Percentiles rank a stretch among this genome's conserved stretches.
phyloP scores from a whole-genome alignment of 2,888 invertebrate species.

The Cotesia congregata region DNA sequence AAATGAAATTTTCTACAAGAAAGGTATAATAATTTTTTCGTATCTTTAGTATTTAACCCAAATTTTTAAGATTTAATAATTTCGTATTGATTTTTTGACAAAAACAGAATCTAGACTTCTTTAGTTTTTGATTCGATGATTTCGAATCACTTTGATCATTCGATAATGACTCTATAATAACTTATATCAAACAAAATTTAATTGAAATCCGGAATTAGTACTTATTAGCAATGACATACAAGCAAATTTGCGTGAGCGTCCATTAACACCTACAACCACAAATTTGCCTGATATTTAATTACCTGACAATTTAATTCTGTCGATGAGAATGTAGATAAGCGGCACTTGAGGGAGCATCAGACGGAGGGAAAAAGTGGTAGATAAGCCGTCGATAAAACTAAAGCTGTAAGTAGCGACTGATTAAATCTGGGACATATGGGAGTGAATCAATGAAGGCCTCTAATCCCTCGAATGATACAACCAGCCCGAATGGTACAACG shows the following conservation, averaged over 20 bases:
- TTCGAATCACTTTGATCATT: no score
- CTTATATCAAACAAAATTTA: no score
- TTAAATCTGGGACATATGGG: conserved; percentile 70
- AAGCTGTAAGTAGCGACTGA: conserved; percentile 66
- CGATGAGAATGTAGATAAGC: conserved; percentile 16
- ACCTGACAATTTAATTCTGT: conserved; percentile 61
- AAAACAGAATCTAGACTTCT: no score
- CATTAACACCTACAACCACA: conserved; percentile 54
- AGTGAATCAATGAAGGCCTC: conserved; percentile 61
- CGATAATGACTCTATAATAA: no score
- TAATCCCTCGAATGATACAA: conserved; percentile 1
- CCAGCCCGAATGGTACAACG: not conserved
- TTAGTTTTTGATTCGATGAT: no score
- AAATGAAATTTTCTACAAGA: no score
- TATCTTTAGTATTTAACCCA: no score
- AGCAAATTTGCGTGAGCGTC: conserved; percentile 61
- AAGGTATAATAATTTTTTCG: no score
- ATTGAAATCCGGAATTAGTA: not conserved
- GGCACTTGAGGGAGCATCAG: conserved; percentile 8
- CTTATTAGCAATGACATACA: conserved; percentile 26
- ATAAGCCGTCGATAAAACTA: conserved; percentile 45
- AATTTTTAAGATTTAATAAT: no score
- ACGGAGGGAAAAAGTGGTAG: conserved; percentile 6
- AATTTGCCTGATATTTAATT: conserved; percentile 58
- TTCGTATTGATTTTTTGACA: no score